Evolutionary conservation across 2,113 vertebrate species (phyloP).

Genomic region (Willisornis vidua): DNA sequence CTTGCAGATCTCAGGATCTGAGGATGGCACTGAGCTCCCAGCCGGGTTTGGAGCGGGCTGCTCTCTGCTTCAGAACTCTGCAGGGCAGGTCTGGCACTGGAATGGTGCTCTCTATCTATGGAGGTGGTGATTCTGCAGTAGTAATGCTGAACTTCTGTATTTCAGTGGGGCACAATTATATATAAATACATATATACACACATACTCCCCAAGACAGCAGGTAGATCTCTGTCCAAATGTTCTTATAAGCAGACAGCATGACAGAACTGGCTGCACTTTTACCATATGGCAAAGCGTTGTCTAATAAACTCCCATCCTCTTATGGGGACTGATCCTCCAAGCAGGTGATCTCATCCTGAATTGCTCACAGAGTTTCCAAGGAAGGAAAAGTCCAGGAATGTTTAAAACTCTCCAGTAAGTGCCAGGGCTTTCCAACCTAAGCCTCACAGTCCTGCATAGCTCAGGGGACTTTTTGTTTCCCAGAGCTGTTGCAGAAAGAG

Average conservation of each 20-base stretch:
- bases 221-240: not conserved
- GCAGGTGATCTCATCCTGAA: not conserved
- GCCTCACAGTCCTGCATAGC: rapidly evolving
- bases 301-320: not conserved
- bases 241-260: not conserved
- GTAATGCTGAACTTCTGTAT: not conserved
- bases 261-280: not conserved
- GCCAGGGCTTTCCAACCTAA: not conserved
- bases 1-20: not conserved
- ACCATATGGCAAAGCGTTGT: not conserved
- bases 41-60: not conserved
- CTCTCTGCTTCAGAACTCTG: conserved; percentile 22
- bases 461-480: not conserved
- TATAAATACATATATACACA: rapidly evolving
- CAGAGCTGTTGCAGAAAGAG: not conserved
- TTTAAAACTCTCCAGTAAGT: not conserved
- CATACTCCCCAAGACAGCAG: not conserved
- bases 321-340: not conserved
- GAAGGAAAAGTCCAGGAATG: not conserved
- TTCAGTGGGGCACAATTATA: not conserved
- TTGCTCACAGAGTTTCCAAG: not conserved
- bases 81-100: conserved; percentile 13
- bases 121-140: not conserved
- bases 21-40: not conserved
- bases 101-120: not conserved